Evolutionary conservation across 2,888 invertebrate species (phyloP), one percentile per base, ranked within the genome.

Genomic region (Lasioglossum malachurum): DNA sequence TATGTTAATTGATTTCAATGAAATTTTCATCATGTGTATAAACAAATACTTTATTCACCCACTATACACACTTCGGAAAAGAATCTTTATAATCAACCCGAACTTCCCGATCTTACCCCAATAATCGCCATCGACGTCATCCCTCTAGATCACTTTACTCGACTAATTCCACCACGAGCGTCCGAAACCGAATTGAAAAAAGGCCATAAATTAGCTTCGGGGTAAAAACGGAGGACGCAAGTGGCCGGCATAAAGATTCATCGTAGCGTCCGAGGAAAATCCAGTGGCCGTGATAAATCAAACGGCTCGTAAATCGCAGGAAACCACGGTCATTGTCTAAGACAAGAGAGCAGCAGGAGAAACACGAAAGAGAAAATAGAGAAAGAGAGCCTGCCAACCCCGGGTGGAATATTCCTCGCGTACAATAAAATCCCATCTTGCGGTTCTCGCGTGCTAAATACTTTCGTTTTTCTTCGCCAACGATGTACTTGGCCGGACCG

Each of bases 391-490:
- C 19, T 23, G 19, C 67, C 16, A 46, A 4, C 46, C 16, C 35
- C 31, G 35, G 46, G 12, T 10, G 5, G 71, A 85, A 74, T 75
- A 86, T 80, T 77, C 60, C 85, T 12, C n/a, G 69, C 69, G 69
- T 86, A 81, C 87, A 89, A 90, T 91, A 91, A 91, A 91, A 90
- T 89, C 84, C 88, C 89, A 90, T 91, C 91, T 91, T 91, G 91
- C 86, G 89, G 91, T 86, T 88, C 86, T 88, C 91, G 89, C 86
- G 91, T 88, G 87, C 85, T 89, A 93, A 92, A 93, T 92, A 92
- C 93, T 93, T 93, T 91, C 93, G 93, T 94, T 94, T 94, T 94
- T 92, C 93, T 94, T 93, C 90, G 90, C 90, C 92, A 93, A 92
- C 93, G 93, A 93, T 93, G 93, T 93, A 94, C 94, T 94, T 94